phyloP scores from a whole-genome alignment of 2,113 vertebrate genomes.

The Pedetes capensis region DNA sequence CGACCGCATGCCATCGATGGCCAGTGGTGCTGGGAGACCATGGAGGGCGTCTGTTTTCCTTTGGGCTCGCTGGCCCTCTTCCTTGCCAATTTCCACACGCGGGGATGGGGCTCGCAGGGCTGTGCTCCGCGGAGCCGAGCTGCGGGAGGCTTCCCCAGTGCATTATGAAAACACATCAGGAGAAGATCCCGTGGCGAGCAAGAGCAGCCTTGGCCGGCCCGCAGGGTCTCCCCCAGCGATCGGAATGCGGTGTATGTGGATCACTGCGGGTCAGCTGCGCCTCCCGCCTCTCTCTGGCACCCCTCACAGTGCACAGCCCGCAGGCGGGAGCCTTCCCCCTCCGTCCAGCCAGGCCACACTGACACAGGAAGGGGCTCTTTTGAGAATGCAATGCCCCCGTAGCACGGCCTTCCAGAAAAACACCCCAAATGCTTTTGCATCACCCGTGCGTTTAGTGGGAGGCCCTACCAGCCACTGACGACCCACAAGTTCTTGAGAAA shows the following conservation, averaged over 20 bases:
- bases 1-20: background rate
- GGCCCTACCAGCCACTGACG: background rate
- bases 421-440: background rate
- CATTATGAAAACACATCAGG: slow-evolving; percentile 71
- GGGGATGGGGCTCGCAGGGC: slow-evolving; percentile 62
- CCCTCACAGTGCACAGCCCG: background rate
- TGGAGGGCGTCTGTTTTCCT: slow-evolving; percentile 51
- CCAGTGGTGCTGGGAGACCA: slow-evolving; percentile 6
- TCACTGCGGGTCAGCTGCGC: slow-evolving; percentile 25
- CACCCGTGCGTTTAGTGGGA: rapidly evolving
- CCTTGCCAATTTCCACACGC: slow-evolving; percentile 65
- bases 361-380: background rate
- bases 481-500: background rate
- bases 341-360: rapidly evolving
- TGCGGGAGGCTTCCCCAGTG: slow-evolving; percentile 59
- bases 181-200: slow-evolving; percentile 68
- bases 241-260: slow-evolving; percentile 64
- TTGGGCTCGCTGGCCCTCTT: slow-evolving; percentile 56
- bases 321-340: too few relatives aligned
- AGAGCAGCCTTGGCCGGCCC: slow-evolving; percentile 25
- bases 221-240: slow-evolving; percentile 62
- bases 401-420: rapidly evolving
- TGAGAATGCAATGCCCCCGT: background rate
- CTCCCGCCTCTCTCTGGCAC: background rate
- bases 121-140: background rate